Evolutionary conservation across 1,140 invertebrate genomes (phyloP).

Genomic region (Bombus huntii): DNA sequence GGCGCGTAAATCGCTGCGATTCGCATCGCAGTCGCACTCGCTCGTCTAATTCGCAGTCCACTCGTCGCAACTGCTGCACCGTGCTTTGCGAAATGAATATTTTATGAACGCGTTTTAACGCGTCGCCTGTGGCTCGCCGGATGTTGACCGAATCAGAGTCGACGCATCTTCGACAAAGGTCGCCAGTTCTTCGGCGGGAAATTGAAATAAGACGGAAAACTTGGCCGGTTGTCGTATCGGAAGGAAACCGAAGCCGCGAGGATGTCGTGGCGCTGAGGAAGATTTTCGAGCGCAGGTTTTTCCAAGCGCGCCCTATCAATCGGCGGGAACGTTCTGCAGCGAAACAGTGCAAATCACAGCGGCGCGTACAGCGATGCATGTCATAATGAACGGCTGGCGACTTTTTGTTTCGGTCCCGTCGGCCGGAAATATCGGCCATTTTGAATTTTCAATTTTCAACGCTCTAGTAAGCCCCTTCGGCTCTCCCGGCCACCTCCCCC

Average conservation of each 20-base stretch:
- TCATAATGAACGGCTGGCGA: constrained; percentile 82
- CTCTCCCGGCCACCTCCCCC: constrained; percentile 47
- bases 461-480: constrained; percentile 81
- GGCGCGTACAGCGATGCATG: constrained; percentile 81
- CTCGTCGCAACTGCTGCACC: too few species aligned
- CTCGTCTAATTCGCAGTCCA: too few species aligned
- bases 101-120: too few species aligned
- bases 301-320: neutral
- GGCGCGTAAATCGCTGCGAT: too few species aligned
- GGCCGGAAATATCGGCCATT: constrained; percentile 83
- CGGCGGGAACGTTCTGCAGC: constrained; percentile 74
- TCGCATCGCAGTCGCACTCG: too few species aligned
- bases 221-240: too few species aligned
- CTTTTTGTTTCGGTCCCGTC: constrained; percentile 83
- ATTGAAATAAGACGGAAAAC: neutral
- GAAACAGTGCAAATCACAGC: constrained; percentile 82
- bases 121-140: too few species aligned
- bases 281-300: neutral
- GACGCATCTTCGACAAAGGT: too few species aligned
- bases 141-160: too few species aligned
- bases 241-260: too few species aligned
- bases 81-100: too few species aligned
- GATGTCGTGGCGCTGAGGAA: neutral
- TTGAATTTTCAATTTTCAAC: constrained; percentile 84
- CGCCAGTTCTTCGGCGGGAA: too few species aligned